Base-by-base conservation (phyloP, 2,797 vertebrate species). In the Pantherophis alleghaniensis region DNA sequence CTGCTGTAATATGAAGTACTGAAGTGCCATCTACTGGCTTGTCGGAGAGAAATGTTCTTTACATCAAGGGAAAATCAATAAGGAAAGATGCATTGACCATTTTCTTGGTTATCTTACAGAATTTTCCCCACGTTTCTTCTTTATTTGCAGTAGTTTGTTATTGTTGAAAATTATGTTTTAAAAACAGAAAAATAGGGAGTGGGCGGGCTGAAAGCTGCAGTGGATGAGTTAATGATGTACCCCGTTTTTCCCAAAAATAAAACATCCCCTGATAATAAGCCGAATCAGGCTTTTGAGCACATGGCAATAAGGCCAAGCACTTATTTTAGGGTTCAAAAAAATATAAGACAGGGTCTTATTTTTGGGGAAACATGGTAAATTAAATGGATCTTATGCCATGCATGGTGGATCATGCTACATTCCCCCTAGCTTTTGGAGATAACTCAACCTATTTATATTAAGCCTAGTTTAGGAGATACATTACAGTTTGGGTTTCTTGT, bases 11-110 rank as follows among this genome's bases (percentile, higher is more conserved):
- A 91, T 37, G 26, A 91, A 92, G 86, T 89, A 18, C 89, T 86
- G 55, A 94, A 74, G 95, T 94, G 61, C 96, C 97, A 95, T 86
- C 97, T 97, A 91, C 92, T 96, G 96, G 97, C 53, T 69, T 60
- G 2, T 47, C 28, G 16, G 1, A 63, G 83, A 42, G 22, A 61
- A 60, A 61, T 60, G 1, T 89, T 89, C 22, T 89, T 37, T 57
- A 37, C 12, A 24, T 42, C 32, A 89, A 26, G 22, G 32, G 32
- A 42, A 42, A 47, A 42, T 83, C 9, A 47, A 12, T 47, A 24
- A 83, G 7, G 32, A 88, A 88, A 60, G 37, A 42, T 89, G 22
- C 22, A 89, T 4, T 6, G 37, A 89, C 57, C 22, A 61, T 10
- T 74, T 55, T 55, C 22, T 28, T 16, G 55, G 16, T 86, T 60